Base-by-base conservation (phyloP, 1,140 invertebrate genomes). In the Halictus rubicundus region DNA sequence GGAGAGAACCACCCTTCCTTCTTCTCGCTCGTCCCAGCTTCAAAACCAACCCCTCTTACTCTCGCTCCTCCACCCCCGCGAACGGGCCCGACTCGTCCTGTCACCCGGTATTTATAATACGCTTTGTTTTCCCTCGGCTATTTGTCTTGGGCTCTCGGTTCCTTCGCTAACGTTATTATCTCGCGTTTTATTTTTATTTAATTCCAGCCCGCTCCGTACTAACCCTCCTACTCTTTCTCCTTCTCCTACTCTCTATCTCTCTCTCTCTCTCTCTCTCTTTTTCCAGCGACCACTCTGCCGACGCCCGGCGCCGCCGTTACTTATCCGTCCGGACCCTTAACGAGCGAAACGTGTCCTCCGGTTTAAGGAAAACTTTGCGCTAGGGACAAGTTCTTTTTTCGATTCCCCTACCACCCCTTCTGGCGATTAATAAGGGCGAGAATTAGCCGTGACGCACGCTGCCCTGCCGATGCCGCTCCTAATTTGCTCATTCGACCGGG, bases 101-200 rank as follows among this genome's bases (percentile, higher is more conserved):
- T 87, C 86, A 85, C 82, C 86, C 86, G 83, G 87, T 88, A 89
- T 89, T 89, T 87, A 89, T 89, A 89, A 89, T 88, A 87, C 87
- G 87, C 87, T 89, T 89, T 89, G 88, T 89, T 88, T 88, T 89
- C 88, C 84, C 85, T 86, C 79, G 78, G 85, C 82, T 89, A 87
- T 88, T 88, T 88, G 85, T 88, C 87, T 88, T 87, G 70, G 75
- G 76, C 79, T 85, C 84, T 88, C 80, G 79, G 74, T 76, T 87
- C 80, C 84, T 87, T 84, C 81, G 81, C 84, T 87, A 87, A 87
- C 87, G 82, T 87, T 87, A 87, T 87, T 88, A 85, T 87, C 81
- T 76, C 85, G 76, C 86, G 77, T 88, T 87, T 87, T 88, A 88
- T 88, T 88, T 88, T 88, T 88, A 86, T 88, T 88, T 88, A 88